phyloP scores from a whole-genome alignment of 2,888 invertebrate species.

The Rhagium mordax region DNA sequence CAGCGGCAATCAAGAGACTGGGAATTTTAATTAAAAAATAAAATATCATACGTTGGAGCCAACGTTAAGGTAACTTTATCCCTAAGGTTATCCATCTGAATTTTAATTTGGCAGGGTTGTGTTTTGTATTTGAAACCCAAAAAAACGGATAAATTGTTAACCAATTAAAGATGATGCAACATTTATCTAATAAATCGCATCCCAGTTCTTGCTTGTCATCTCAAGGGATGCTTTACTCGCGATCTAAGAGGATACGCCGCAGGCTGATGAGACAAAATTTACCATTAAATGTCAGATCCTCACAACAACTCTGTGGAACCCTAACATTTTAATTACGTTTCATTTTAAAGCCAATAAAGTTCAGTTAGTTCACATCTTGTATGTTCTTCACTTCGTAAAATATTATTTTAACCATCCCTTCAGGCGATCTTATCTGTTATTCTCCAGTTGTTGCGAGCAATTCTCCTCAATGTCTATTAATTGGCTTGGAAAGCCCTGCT shows the following conservation, averaged over 20 bases:
- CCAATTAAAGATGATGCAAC: too few species aligned
- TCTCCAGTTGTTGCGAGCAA: neutral
- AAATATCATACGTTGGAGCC: neutral
- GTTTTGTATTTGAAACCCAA: too few species aligned
- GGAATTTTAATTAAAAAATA: neutral
- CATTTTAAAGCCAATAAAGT: constrained; percentile 33
- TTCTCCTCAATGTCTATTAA: neutral
- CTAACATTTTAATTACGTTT: constrained; percentile 34
- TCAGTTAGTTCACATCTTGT: constrained; percentile 34
- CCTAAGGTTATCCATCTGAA: neutral
- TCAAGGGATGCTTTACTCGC: neutral
- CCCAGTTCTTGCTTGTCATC: constrained; percentile 22
- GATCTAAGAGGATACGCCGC: constrained; percentile 6
- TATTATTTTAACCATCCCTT: constrained; percentile 34
- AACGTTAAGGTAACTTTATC: neutral
- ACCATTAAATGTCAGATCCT: constrained; percentile 31
- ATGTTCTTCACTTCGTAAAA: constrained; percentile 26
- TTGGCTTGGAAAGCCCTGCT: neutral
- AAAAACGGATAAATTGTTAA: too few species aligned
- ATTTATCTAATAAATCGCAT: constrained; percentile 22
- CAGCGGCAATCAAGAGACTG: neutral
- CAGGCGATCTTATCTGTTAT: constrained; percentile 13
- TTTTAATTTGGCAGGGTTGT: too few species aligned
- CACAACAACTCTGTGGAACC: constrained; percentile 31
- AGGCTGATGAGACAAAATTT: constrained; percentile 20